Evolutionary conservation across 2,113 vertebrate genomes (phyloP).

Genomic region (Solea solea): DNA sequence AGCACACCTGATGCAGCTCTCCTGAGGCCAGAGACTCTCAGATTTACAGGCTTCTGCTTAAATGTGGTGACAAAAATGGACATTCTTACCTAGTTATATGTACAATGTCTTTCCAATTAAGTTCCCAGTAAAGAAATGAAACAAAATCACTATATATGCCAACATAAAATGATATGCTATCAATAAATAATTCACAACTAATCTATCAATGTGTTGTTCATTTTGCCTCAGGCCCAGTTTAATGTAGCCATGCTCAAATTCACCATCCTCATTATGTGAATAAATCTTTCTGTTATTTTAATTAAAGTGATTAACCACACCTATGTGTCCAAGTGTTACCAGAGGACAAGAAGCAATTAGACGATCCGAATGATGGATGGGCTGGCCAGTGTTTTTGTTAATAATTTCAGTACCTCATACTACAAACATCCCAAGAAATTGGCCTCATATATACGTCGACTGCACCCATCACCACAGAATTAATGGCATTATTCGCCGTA

Average conservation of each 20-base stretch:
- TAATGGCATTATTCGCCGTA: conserved; percentile 52
- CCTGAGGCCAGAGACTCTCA: too few relatives aligned
- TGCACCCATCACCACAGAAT: conserved; percentile 39
- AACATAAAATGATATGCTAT: neutral
- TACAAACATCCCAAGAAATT: conserved; percentile 45
- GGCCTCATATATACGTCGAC: conserved; percentile 43
- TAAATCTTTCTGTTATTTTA: conserved; percentile 34
- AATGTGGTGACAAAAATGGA: too few relatives aligned
- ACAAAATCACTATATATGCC: too few relatives aligned
- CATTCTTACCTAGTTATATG: too few relatives aligned
- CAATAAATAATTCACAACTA: neutral
- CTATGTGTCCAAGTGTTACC: conserved; percentile 26
- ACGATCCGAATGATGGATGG: conserved; percentile 30
- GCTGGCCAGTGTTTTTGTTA: conserved; percentile 26
- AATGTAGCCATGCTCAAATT: conserved; percentile 21
- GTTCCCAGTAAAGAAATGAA: too few relatives aligned
- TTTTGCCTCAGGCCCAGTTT: neutral
- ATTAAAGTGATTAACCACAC: conserved; percentile 43
- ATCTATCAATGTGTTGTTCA: neutral
- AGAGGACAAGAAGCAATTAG: conserved; percentile 36
- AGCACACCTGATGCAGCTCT: too few relatives aligned
- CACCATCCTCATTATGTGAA: conserved; percentile 12
- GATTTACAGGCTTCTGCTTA: too few relatives aligned
- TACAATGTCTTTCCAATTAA: too few relatives aligned
- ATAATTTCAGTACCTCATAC: conserved; percentile 37